phyloP scores from a whole-genome alignment of 2,797 vertebrate genomes.

The Perodicticus potto region DNA sequence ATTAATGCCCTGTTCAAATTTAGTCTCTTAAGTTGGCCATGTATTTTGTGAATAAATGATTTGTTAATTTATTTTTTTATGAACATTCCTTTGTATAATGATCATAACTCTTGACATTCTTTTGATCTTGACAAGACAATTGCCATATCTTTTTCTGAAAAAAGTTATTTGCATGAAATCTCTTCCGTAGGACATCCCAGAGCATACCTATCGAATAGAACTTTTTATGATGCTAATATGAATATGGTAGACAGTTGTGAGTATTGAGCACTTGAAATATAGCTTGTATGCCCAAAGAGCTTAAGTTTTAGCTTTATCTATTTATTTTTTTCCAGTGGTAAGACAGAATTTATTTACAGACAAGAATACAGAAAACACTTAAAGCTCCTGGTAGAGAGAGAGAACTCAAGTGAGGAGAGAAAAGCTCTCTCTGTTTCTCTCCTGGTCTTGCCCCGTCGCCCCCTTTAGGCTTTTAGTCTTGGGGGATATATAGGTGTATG shows the following conservation, averaged over 20 bases:
- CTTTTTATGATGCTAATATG: background rate
- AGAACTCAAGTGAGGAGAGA: too few species aligned
- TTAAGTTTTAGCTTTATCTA: too few species aligned
- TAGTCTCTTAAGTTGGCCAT: constrained; percentile 27
- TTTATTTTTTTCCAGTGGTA: too few species aligned
- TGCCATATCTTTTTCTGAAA: background rate
- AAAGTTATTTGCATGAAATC: constrained; percentile 17
- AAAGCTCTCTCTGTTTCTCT: too few species aligned
- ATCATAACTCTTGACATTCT: background rate
- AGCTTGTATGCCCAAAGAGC: background rate
- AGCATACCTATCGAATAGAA: background rate
- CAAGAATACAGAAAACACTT: too few species aligned
- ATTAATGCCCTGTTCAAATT: background rate
- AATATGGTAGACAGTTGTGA: background rate
- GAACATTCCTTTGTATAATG: constrained; percentile 29
- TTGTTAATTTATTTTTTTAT: constrained; percentile 31
- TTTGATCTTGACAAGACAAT: background rate
- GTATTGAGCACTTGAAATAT: background rate
- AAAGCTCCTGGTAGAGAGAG: too few species aligned
- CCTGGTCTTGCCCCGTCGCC: too few species aligned
- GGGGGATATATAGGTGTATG: too few species aligned
- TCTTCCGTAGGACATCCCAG: background rate
- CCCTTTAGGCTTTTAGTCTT: too few species aligned
- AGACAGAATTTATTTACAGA: too few species aligned
- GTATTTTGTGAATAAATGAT: constrained; percentile 12